Base-by-base conservation (phyloP, 92 coral and sea anemone genomes). In the Heteractis magnifica region DNA sequence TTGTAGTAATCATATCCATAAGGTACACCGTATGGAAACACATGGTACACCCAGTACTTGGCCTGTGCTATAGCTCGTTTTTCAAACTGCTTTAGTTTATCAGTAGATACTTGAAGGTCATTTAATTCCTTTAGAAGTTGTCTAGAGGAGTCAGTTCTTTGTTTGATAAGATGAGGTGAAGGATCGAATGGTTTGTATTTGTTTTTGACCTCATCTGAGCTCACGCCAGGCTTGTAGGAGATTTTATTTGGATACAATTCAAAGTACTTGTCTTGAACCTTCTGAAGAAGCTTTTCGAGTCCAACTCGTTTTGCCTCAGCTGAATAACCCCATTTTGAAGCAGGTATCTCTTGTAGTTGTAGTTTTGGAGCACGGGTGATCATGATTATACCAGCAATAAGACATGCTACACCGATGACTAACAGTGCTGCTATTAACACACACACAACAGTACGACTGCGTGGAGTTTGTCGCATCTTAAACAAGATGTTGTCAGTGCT, bases 181-280 rank as follows among this genome's bases (percentile, higher is more conserved):
- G 90, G 91, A 72, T 90, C 91, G 26, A 83, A 87, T 3, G 91
- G 87, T 53, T 52, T 83, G 82, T 75, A 90, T 59, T 41, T 86
- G 13, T 78, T 77, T 56, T 52, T 81, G 41, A 86, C 52, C 53
- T 90, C 90, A 6, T 56, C 91, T 20, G 89, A 60, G 8, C 71
- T 75, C 23, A 86, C 87, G 9, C 90, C 90, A 5, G 90, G 89
- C 20, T 89, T 86, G 72, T 70, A 65, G 10, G 87, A 91, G 76
- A 91, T 87, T 72, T 82, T 88, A 72, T 91, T 82, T 0, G 94
- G 97, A 62, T 84, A 72, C 70, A 93, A 79, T 41, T 89, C 85
- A 14, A 86, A 91, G 56, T 91, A 93, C 75, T 58, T 80, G 49
- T 78, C 85, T 53, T 81, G 88, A 26, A 90, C 92, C 77, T 83